These are phyloP conservation scores for Pica pica DNA, from an alignment of 2,113 vertebrate species.

Conservation along the genomic window DNA sequence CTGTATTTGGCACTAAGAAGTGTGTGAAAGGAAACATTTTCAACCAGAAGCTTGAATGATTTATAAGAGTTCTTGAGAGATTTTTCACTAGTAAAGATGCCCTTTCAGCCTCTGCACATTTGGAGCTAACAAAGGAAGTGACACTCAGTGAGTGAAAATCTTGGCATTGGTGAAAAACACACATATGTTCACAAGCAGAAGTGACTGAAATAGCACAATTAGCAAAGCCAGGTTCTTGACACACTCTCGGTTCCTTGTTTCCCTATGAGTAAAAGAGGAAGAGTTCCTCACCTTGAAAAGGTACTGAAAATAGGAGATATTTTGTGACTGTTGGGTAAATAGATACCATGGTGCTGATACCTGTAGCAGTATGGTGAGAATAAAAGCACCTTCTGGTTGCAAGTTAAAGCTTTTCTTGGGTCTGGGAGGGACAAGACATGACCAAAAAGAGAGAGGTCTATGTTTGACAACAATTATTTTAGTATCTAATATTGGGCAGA, in stretches of 20 bases:
- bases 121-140: slow-evolving; percentile 53
- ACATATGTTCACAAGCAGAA: slow-evolving; percentile 17
- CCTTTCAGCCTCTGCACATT: slow-evolving; percentile 49
- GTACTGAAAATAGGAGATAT: not conserved
- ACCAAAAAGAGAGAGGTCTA: not conserved
- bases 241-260: not conserved
- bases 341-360: not conserved
- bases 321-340: not conserved
- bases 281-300: not conserved
- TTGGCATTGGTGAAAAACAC: slow-evolving; percentile 29
- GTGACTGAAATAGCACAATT: not conserved
- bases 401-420: not conserved
- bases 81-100: slow-evolving; percentile 32
- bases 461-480: not conserved
- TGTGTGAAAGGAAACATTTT: slow-evolving; percentile 64
- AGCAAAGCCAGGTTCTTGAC: not conserved
- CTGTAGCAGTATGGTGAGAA: not conserved
- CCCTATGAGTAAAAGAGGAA: not conserved
- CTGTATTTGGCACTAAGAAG: slow-evolving; percentile 37
- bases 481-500: not conserved
- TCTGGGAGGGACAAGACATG: not conserved
- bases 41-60: slow-evolving; percentile 52
- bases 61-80: slow-evolving; percentile 42
- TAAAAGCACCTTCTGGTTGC: not conserved
- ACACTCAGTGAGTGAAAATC: slow-evolving; percentile 30